Conservation (phyloP, 2,888 invertebrate genomes). For the Synanthedon tipuliformis region DNA sequence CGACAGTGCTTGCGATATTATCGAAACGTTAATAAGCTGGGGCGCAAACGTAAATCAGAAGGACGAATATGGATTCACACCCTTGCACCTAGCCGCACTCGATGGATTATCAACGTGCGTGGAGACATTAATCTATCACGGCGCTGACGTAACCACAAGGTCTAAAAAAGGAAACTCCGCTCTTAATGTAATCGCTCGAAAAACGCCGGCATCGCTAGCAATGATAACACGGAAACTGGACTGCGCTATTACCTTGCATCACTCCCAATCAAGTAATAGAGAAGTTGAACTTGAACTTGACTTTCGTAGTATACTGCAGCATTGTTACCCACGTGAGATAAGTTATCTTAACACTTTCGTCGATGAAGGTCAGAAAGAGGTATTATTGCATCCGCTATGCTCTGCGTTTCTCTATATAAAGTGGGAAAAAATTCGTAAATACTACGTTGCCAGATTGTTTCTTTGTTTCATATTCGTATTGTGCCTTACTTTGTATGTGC, state of each 20-base stretch:
- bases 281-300: constrained; percentile 86
- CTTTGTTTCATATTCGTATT: constrained; percentile 84
- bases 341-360: constrained; percentile 89
- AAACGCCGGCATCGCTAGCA: constrained; percentile 86
- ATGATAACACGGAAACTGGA: constrained; percentile 87
- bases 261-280: constrained; percentile 81
- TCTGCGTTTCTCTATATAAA: constrained; percentile 89
- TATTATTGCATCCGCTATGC: constrained; percentile 86
- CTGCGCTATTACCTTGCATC: constrained; percentile 81
- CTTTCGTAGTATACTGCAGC: constrained; percentile 84
- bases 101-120: constrained; percentile 89
- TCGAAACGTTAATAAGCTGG: constrained; percentile 82
- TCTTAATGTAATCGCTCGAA: constrained; percentile 85
- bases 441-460: constrained; percentile 83
- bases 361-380: constrained; percentile 89
- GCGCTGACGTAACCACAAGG: constrained; percentile 89
- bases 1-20: constrained; percentile 82
- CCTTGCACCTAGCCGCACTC: constrained; percentile 85
- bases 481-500: constrained; percentile 83
- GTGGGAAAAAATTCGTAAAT: constrained; percentile 91
- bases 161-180: constrained; percentile 90
- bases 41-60: constrained; percentile 86
- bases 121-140: constrained; percentile 84
- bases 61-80: constrained; percentile 88
- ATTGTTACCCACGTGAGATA: constrained; percentile 86